Conservation (phyloP, 2,113 vertebrate species). For the Hymenochirus boettgeri region DNA sequence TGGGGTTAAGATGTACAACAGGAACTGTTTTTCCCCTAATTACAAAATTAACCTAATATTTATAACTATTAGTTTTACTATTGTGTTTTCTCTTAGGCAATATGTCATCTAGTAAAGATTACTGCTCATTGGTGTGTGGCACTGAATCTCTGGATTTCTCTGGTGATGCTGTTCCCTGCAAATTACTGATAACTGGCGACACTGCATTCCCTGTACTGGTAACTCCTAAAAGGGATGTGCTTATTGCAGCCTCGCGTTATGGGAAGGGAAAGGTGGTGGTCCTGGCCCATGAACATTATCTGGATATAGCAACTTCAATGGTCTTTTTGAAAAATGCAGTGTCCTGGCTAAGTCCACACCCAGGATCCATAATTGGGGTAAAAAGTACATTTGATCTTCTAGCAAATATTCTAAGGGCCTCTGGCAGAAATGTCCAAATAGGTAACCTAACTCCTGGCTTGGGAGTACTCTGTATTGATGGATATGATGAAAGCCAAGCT, state of each 20-base stretch:
- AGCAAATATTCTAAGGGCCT: constrained; percentile 55
- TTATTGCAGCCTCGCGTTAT: constrained; percentile 59
- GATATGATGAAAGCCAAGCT: constrained; percentile 55
- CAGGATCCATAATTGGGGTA: constrained; percentile 57
- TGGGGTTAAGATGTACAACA: no score
- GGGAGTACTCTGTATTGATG: constrained; percentile 69
- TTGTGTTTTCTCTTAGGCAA: no score
- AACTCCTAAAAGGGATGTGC: constrained; percentile 57
- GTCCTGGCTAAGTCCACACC: constrained; percentile 71
- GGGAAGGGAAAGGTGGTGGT: constrained; percentile 75
- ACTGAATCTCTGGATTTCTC: constrained; percentile 58
- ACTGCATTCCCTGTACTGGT: constrained; percentile 60
- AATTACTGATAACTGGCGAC: constrained; percentile 61
- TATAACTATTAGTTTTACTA: no score
- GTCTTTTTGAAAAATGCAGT: constrained; percentile 72
- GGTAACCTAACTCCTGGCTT: constrained; percentile 46
- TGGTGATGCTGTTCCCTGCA: constrained; percentile 52
- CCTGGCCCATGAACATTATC: constrained; percentile 70
- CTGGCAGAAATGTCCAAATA: constrained; percentile 48
- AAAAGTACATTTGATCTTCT: constrained; percentile 54
- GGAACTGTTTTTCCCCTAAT: no score
- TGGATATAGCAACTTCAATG: constrained; percentile 59
- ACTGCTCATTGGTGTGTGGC: constrained; percentile 53
- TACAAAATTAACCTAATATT: no score
- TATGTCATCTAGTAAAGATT: constrained; percentile 54